Percentiles rank a stretch among this genome's conserved stretches.
Conservation (phyloP, 2,888 invertebrate species). For the Ischnus inquisitorius region DNA sequence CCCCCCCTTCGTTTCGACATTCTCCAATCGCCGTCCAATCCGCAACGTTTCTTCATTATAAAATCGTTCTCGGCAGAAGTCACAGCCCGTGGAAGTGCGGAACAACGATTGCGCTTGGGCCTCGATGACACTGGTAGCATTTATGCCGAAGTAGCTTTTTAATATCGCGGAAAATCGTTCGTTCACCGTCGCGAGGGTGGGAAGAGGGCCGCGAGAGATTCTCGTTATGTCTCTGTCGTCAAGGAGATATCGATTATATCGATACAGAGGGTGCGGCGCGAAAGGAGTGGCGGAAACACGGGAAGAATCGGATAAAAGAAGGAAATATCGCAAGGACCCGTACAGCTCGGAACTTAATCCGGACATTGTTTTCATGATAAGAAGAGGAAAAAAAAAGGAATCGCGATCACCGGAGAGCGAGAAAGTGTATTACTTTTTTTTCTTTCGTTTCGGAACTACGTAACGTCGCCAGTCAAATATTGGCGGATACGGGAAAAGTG, state of each 20-base stretch:
- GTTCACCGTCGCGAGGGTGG: not conserved
- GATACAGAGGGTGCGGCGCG: conserved; percentile 46
- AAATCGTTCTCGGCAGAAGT: not conserved
- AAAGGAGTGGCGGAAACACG: conserved; percentile 19
- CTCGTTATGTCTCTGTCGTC: conserved; percentile 49
- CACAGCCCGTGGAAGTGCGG: not conserved
- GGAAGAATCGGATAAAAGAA: conserved; percentile 25
- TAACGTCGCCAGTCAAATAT: conserved; percentile 26
- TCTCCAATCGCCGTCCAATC: not conserved
- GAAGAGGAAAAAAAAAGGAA: conserved; percentile 3
- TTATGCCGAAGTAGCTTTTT: conserved; percentile 44
- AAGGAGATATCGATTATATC: conserved; percentile 60
- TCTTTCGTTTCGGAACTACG: not conserved
- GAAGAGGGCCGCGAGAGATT: conserved; percentile 3
- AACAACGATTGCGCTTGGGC: not conserved
- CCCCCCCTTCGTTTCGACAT: not conserved
- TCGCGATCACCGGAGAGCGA: not conserved
- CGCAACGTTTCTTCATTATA: not conserved
- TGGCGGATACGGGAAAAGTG: conserved; percentile 2
- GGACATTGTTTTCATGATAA: conserved; percentile 48
- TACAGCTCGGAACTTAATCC: not conserved
- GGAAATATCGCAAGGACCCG: conserved; percentile 16
- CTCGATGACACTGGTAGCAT: conserved; percentile 20
- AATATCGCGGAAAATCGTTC: conserved; percentile 51
- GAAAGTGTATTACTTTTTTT: too few relatives aligned